Evolutionary conservation across 2,888 invertebrate species (phyloP).

Genomic region (Andrena bucephala): DNA sequence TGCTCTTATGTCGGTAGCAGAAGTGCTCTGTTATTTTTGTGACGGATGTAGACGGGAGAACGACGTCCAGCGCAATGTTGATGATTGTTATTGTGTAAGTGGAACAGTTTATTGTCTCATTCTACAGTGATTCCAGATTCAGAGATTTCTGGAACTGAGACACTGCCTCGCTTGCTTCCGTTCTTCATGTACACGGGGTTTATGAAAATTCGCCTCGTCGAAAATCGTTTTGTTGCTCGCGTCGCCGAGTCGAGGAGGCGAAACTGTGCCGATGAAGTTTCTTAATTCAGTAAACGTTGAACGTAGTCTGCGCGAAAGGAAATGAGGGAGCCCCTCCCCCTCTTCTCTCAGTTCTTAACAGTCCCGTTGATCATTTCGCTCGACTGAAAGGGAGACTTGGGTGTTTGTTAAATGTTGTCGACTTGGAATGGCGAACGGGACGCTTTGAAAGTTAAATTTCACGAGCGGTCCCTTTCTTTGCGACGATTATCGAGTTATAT

Average conservation of each 20-base stretch:
- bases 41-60: too few relatives aligned
- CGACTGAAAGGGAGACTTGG: conserved; percentile 26
- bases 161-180: neutral
- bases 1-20: too few relatives aligned
- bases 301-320: conserved; percentile 26
- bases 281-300: conserved; percentile 28
- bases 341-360: conserved; percentile 4
- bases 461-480: conserved; percentile 8
- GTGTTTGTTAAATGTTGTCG: conserved; percentile 54
- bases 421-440: conserved; percentile 19
- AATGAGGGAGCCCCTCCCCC: conserved; percentile 7
- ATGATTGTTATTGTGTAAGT: too few relatives aligned
- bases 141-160: neutral
- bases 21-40: too few relatives aligned
- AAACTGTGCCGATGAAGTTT: conserved; percentile 26
- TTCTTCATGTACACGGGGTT: neutral
- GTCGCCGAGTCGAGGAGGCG: neutral
- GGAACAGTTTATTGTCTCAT: too few relatives aligned
- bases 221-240: neutral
- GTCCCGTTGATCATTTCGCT: conserved; percentile 48
- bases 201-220: neutral
- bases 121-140: too few relatives aligned
- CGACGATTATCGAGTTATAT: conserved; percentile 30
- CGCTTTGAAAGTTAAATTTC: conserved; percentile 42
- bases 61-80: too few relatives aligned